Evolutionary conservation across 2,888 invertebrate species (phyloP).

Genomic region (Leptinotarsa peninsularis): DNA sequence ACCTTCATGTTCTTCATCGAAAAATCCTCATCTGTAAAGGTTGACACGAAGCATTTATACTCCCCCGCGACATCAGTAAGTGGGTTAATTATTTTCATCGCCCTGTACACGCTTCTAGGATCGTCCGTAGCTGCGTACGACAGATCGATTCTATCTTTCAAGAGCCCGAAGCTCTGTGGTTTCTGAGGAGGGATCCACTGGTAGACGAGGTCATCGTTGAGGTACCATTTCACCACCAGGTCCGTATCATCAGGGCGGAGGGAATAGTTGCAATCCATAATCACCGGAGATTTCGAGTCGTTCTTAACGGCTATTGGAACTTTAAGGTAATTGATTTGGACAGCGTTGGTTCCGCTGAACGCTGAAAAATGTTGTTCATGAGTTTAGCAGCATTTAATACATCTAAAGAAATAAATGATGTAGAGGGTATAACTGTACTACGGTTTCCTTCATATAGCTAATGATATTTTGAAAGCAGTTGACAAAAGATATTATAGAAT

Average conservation of each 20-base stretch:
- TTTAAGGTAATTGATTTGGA: conserved; percentile 65
- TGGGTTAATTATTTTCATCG: conserved; percentile 76
- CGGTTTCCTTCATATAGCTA: no score
- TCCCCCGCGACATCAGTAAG: conserved; percentile 79
- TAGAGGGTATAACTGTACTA: no score
- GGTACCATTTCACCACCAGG: conserved; percentile 83
- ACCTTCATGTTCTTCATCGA: conserved; percentile 75
- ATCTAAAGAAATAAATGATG: no score
- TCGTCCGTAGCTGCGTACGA: conserved; percentile 75
- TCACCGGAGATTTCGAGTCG: conserved; percentile 65
- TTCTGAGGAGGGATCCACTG: conserved; percentile 82
- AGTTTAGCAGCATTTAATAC: no score
- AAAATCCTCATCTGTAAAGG: conserved; percentile 77
- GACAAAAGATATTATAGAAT: no score
- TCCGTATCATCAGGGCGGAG: conserved; percentile 74
- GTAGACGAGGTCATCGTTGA: conserved; percentile 78
- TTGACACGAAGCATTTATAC: conserved; percentile 79
- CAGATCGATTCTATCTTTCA: conserved; percentile 72
- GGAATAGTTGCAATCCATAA: conserved; percentile 80
- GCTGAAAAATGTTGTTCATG: conserved; percentile 15
- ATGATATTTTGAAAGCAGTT: no score
- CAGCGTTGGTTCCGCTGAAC: conserved; percentile 7
- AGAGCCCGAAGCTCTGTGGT: conserved; percentile 74
- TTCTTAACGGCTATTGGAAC: conserved; percentile 64
- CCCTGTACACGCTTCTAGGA: conserved; percentile 77